Evolutionary conservation across 2,888 invertebrate species (phyloP), one percentile per base, ranked within the genome.

Genomic region (Limenitis arthemis): DNA sequence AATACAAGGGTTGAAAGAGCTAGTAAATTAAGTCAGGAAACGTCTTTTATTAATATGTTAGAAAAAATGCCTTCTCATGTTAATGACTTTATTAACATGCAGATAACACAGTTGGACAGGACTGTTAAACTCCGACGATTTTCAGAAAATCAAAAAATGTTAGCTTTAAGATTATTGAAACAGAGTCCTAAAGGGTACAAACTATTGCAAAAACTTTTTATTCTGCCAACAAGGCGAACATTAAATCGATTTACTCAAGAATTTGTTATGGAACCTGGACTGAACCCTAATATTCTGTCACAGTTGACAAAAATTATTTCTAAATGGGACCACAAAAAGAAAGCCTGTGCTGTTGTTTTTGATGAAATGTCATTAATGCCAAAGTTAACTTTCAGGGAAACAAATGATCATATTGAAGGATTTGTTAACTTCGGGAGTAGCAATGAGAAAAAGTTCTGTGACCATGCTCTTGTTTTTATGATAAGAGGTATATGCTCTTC

Each of bases 381-480:
- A 36, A 9, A 44, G 41, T 29, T 47, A 32, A 47, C 42, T 28
- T 55, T n/a, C 39, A 40, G 40, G 40, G 49, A 49, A 46, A 37
- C 12, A 36, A 50, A 46, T 36, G 42, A 49, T 12, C 11, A 42
- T 11, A 46, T 46, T 30, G 7, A 46, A 20, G 49, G 47, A 7
- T 54, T 54, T 47, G 43, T 33, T 36, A 33, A 43, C 11, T 11
- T 43, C 12, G 43, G 6, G n/a, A 33, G n/a, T 32, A 11, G 32
- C 7, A 43, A 33, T 11, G 32, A 43, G 31, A 11, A 9, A 31
- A 43, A 20, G 11, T 43, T 43, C 11, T 32, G 32, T 43, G 52
- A 57, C 36, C 54, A 57, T 46, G 49, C 51, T 11, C 33, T 54
- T 11, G 51, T 57, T 49, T 50, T 54, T 30, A 57, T 54, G 49